Conservation (phyloP, 2,797 vertebrate species). For the Pangasius macronema region DNA sequence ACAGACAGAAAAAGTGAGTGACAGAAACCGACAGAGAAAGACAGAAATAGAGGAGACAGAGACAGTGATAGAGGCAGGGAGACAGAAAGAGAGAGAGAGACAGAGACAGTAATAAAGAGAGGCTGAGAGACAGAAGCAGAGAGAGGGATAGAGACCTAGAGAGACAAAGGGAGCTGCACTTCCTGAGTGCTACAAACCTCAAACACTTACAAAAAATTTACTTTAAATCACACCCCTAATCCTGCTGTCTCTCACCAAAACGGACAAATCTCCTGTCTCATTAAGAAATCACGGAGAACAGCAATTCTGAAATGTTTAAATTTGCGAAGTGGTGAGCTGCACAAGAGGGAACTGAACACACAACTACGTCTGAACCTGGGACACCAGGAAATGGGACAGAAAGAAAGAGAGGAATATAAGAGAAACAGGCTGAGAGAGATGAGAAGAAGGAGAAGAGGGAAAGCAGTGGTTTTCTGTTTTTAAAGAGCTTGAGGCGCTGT, state of each 20-base stretch:
- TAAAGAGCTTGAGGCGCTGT: conserved; percentile 28
- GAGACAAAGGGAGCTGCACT: background rate
- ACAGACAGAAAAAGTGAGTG: background rate
- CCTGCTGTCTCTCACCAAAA: too few relatives aligned
- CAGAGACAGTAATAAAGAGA: too few relatives aligned
- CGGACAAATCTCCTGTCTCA: background rate
- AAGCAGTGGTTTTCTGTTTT: background rate
- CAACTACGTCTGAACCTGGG: background rate
- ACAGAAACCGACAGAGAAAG: background rate
- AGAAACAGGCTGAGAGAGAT: background rate
- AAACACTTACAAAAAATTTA: too few relatives aligned
- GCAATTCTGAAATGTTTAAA: background rate
- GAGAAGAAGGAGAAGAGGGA: background rate
- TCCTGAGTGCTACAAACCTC: too few relatives aligned
- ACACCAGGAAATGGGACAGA: background rate
- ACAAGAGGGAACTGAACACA: background rate
- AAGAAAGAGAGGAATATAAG: background rate
- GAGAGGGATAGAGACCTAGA: background rate
- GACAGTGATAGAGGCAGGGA: too few relatives aligned
- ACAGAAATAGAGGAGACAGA: background rate
- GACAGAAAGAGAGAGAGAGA: too few relatives aligned
- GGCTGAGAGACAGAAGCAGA: background rate
- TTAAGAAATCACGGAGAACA: background rate
- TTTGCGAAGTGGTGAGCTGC: background rate
- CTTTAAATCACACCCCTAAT: too few relatives aligned